phyloP scores from a whole-genome alignment of 2,113 vertebrate genomes.

The Antechinus flavipes region DNA sequence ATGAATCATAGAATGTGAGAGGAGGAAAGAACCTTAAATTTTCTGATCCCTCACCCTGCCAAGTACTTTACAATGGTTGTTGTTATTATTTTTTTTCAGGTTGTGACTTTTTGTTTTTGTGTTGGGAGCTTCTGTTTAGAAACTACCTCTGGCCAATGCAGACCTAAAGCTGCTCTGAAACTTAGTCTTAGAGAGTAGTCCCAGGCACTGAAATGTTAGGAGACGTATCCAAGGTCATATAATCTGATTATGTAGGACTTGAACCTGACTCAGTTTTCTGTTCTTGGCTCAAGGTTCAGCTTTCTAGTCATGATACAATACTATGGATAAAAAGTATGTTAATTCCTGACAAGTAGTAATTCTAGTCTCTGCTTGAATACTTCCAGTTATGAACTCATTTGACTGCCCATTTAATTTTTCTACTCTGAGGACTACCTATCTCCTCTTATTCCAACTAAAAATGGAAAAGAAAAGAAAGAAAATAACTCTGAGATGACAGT shows the following conservation, averaged over 20 bases:
- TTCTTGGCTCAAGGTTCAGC: neutral
- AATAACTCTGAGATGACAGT: slow-evolving; percentile 43
- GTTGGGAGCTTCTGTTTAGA: neutral
- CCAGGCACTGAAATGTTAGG: neutral
- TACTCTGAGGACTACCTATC: slow-evolving; percentile 31
- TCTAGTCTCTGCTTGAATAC: neutral
- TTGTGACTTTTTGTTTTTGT: neutral
- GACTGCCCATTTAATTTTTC: neutral
- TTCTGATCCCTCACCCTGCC: neutral
- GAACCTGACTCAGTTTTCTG: neutral
- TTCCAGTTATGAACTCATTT: neutral
- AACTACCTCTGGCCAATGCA: neutral
- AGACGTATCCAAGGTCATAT: neutral
- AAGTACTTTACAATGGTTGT: neutral
- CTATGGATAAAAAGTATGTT: neutral
- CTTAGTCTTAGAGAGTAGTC: neutral
- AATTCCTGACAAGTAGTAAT: neutral
- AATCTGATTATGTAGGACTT: neutral
- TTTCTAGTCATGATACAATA: neutral
- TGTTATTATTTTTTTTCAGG: neutral
- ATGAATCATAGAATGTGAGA: neutral
- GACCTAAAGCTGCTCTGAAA: neutral
- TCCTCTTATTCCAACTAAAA: slow-evolving; percentile 47
- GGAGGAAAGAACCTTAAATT: neutral
- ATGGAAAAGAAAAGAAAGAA: slow-evolving; percentile 38